Base-by-base conservation (phyloP, 2,888 invertebrate genomes). In the Drosophila atroscutellata region DNA sequence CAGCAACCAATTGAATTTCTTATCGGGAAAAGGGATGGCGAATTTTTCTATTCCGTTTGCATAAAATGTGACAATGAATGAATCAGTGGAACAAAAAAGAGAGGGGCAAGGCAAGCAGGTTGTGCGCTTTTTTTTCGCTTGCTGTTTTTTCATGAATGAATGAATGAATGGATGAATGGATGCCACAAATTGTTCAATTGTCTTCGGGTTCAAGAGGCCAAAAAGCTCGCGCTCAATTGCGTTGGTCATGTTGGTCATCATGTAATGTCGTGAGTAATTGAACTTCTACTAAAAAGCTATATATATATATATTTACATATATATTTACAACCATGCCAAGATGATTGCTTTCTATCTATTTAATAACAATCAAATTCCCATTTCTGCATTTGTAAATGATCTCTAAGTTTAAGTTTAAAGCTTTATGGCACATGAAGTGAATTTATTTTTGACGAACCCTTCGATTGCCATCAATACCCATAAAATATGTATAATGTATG, bases 151-250 rank as follows among this genome's bases (percentile, higher is more conserved):
- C 63, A 86, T 88, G 72, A 75, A 80, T 83, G 77, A 77, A 87
- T 75, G 59, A 66, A 9, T 0, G 68, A 70, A 75, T 67, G 68
- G 66, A 75, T 69, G 63, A 66, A 66, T 61, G 68, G 50, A 57
- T 59, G 80, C 79, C 72, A 87, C 79, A 84, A 89, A 66, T 75
- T 83, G 74, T 66, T 89, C 86, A 86, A 86, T 90, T 86, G 90
- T 68, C 83, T 68, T 58, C 45, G 72, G 61, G 89, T 71, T 85
- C 88, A 89, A 86, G 69, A 79, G 86, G 86, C 79, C 89, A 86
- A 83, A 86, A 86, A 77, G 90, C 77, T 64, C 50, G 75, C 70
- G 66, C 67, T 72, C 71, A 86, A 89, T 90, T 85, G 90, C 55
- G 90, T 67, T 90, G 83, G 80, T 81, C 83, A 79, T 68, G 70